Base-by-base conservation (phyloP, 2,888 invertebrate species). In the Nasonia oneida region DNA sequence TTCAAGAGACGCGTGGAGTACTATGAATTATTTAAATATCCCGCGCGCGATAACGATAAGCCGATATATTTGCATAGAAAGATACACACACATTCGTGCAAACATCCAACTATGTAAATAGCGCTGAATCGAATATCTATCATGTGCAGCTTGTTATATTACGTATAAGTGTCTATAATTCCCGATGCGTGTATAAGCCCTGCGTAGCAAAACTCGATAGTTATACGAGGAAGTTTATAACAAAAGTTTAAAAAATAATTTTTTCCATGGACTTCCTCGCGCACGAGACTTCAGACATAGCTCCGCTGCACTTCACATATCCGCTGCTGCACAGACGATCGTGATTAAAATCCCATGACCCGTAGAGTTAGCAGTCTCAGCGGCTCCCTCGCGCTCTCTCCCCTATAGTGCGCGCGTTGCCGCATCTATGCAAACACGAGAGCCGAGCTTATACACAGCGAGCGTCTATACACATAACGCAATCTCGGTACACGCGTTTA, bases 301-400 rank as follows among this genome's bases (percentile, higher is more conserved):
- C 37, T 3, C 37, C 0, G 37, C 37, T 4, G 37, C 37, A 37
- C 37, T 37, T 3, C 37, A 47, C 10, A 47, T 12, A 42, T 47
- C 42, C 23, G 29, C 29, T 29, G 29, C 29, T 29, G 1, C 29
- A 6, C 42, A 3, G n/a, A 39, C 12, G 73, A 42, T n/a, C 73
- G n/a, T 73, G 73, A 73, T 73, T 73, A 73, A 73, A 73, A 73
- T 73, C 73, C 42, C 73, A 73, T 73, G 73, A 73, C 42, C 73
- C 73, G 73, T 73, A 23, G n/a, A 42, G 39, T 39, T 71, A 33
- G 71, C 18, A 39, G 37, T 42, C 39, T 39, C 42, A 6, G 15
- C 29, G 29, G 6, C 57, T 37, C 33, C 37, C 33, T n/a, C 6
- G n/a, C 15, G 3, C 70, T 37, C 70, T 5, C 39, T 70, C 15